phyloP scores from a whole-genome alignment of 2,113 vertebrate species.

The Pantherophis guttatus region DNA sequence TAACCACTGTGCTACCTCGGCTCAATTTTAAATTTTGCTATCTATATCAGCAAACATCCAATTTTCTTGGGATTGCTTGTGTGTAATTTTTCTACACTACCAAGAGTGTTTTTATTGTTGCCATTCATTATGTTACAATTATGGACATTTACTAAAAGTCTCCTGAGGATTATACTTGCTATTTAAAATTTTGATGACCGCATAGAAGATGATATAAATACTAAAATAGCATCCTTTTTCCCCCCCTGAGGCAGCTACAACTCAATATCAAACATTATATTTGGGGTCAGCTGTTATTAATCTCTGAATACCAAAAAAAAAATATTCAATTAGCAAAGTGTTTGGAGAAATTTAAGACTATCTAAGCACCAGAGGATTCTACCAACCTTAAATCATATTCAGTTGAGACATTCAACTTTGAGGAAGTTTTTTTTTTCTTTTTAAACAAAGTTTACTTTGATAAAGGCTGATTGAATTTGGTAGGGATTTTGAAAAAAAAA shows the following conservation, averaged over 20 bases:
- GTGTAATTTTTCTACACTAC: background rate
- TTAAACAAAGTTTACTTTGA: background rate
- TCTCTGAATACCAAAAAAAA: constrained; percentile 50
- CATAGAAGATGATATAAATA: constrained; percentile 34
- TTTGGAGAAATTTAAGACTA: constrained; percentile 37
- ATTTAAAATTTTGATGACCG: constrained; percentile 30
- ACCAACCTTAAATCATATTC: constrained; percentile 41
- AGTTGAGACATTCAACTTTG: constrained; percentile 19
- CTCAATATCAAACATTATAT: constrained; percentile 23
- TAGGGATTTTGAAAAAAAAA: constrained; percentile 19
- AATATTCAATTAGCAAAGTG: constrained; percentile 48
- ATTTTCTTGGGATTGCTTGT: background rate
- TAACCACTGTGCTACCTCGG: too few species aligned
- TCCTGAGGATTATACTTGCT: constrained; percentile 10
- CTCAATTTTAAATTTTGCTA: background rate
- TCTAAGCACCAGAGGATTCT: constrained; percentile 38
- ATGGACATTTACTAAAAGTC: background rate
- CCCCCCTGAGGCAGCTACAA: background rate
- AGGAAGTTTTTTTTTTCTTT: constrained; percentile 3
- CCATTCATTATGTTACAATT: constrained; percentile 18
- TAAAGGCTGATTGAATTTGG: background rate
- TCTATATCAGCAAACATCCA: background rate
- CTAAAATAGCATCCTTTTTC: background rate
- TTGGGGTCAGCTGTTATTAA: constrained; percentile 41
- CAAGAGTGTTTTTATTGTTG: background rate